A percentile compares a stretch with the other conserved stretches of the same genome.
These are phyloP conservation scores for Drosophila kambysellisi DNA, from an alignment of 2,888 invertebrate species.

Conservation along the genomic window DNA sequence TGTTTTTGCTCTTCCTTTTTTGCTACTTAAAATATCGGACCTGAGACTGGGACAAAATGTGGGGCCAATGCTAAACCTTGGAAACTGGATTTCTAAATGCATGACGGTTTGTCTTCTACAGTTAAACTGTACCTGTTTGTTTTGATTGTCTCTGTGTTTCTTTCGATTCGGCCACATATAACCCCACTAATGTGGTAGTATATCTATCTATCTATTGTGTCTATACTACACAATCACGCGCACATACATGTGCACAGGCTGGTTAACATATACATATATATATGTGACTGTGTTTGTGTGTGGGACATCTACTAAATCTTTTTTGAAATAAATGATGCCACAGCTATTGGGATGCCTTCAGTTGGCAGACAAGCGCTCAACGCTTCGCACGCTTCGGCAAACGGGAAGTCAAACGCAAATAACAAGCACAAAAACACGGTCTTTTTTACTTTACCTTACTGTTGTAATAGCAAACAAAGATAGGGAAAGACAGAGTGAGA, in stretches of 20 bases:
- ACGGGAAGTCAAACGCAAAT: constrained; percentile 43
- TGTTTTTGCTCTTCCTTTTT: constrained; percentile 14
- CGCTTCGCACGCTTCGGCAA: constrained; percentile 59
- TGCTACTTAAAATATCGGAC: constrained; percentile 2
- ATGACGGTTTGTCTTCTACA: constrained; percentile 16
- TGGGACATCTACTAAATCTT: constrained; percentile 56
- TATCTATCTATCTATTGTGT: constrained; percentile 31
- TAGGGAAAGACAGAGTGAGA: constrained; percentile 13
- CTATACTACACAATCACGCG: constrained; percentile 5
- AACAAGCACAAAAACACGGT: constrained; percentile 18
- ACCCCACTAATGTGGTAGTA: constrained; percentile 23
- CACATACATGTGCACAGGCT: constrained; percentile 19
- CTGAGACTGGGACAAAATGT: not conserved
- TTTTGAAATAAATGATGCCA: constrained; percentile 69
- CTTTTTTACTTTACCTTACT: constrained; percentile 12
- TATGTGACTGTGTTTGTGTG: constrained; percentile 14
- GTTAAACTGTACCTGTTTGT: constrained; percentile 45
- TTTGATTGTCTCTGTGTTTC: constrained; percentile 25
- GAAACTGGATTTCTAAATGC: constrained; percentile 24
- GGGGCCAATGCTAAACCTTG: constrained; percentile 27
- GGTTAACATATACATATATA: not conserved
- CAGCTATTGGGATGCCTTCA: constrained; percentile 57
- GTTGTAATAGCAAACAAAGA: constrained; percentile 38
- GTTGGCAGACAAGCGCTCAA: constrained; percentile 68
- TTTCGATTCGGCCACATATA: constrained; percentile 23